phyloP scores from a whole-genome alignment of 2,797 vertebrate genomes.

The Ctenochaetus hawaiiensis region DNA sequence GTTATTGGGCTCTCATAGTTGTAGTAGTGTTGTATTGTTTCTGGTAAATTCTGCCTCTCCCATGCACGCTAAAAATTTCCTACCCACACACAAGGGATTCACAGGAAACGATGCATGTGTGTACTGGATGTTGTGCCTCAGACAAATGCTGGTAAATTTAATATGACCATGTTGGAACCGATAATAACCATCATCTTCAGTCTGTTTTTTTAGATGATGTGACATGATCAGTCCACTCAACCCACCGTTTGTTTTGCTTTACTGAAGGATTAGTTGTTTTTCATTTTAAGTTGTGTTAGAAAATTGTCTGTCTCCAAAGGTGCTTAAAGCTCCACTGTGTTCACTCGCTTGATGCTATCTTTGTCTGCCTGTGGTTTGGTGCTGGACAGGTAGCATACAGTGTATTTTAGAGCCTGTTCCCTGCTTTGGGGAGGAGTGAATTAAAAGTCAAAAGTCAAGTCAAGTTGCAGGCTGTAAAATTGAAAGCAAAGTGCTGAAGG shows the following conservation, averaged over 20 bases:
- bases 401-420: neutral
- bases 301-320: constrained; percentile 9
- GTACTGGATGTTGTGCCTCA: constrained; percentile 13
- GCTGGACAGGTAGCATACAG: neutral
- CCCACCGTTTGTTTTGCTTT: neutral
- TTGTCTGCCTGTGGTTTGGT: constrained; percentile 14
- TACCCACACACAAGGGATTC: constrained; percentile 10
- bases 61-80: constrained; percentile 17
- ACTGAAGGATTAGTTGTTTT: constrained; percentile 11
- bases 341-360: neutral
- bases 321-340: constrained; percentile 8
- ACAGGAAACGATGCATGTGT: constrained; percentile 11
- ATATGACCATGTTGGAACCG: neutral
- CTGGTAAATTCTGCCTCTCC: neutral
- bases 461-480: neutral
- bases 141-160: neutral
- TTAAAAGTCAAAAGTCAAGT: neutral
- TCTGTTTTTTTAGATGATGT: neutral
- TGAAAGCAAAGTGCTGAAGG: constrained; percentile 28
- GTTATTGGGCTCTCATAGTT: constrained; percentile 2
- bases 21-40: constrained; percentile 12
- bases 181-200: neutral
- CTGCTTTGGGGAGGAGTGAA: neutral
- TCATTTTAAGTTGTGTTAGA: constrained; percentile 23
- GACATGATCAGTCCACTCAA: constrained; percentile 9